Conservation (phyloP, 2,113 vertebrate genomes). For the Cygnus buccinator region DNA sequence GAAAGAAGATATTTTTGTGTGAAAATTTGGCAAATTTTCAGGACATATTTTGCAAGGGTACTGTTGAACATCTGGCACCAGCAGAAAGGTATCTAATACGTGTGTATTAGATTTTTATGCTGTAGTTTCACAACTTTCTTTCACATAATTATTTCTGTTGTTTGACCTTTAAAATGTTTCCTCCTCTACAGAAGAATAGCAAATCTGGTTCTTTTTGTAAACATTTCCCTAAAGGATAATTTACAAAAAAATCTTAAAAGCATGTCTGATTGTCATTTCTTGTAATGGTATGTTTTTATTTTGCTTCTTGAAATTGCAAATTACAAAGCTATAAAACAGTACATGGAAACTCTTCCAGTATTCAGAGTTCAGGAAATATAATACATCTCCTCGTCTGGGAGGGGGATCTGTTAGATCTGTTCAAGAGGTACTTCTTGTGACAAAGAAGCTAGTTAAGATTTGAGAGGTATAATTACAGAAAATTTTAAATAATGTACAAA, state of each 20-base stretch:
- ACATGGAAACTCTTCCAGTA: background rate
- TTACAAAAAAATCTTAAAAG: constrained; percentile 1
- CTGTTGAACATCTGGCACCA: background rate
- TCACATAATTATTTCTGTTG: constrained; percentile 37
- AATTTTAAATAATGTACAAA: background rate
- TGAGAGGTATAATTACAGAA: background rate
- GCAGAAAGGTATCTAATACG: background rate
- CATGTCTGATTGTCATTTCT: background rate
- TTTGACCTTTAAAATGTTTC: constrained; percentile 49
- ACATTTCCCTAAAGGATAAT: background rate
- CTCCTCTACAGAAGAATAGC: constrained; percentile 29
- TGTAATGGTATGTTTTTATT: constrained; percentile 12
- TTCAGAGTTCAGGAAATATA: background rate
- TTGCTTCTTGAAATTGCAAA: background rate
- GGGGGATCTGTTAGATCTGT: background rate
- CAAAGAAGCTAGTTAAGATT: background rate
- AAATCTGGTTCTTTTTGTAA: constrained; percentile 27
- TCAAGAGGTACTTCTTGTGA: background rate
- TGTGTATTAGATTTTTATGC: constrained; percentile 4
- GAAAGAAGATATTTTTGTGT: background rate
- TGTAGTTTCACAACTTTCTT: constrained; percentile 10
- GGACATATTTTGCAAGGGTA: background rate
- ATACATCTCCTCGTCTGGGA: background rate
- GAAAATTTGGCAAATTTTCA: background rate
- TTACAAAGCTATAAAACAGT: background rate